Conservation (phyloP, 2,888 invertebrate species). For the Strigamia maritima region DNA sequence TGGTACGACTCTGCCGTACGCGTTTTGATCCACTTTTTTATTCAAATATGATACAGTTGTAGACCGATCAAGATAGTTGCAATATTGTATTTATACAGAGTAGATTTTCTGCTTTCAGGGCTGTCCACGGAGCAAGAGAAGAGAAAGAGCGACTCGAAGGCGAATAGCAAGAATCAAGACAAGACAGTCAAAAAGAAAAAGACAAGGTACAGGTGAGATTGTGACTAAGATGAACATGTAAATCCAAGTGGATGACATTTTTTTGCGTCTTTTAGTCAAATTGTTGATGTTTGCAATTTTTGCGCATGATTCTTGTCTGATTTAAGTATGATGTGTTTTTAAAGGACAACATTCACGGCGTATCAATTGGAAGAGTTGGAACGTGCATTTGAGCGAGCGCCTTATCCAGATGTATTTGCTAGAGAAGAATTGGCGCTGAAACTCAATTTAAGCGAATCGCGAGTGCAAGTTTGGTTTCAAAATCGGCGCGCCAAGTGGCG, state of each 20-base stretch:
- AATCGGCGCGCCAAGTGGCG: conserved; percentile 92
- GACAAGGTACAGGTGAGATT: conserved; percentile 65
- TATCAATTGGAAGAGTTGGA: conserved; percentile 91
- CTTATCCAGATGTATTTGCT: conserved; percentile 94
- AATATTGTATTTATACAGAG: not conserved
- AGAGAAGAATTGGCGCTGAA: conserved; percentile 89
- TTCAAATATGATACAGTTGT: too few species aligned
- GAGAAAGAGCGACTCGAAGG: not conserved
- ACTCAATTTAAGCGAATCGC: conserved; percentile 76
- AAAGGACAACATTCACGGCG: conserved; percentile 91
- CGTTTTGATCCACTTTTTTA: too few species aligned
- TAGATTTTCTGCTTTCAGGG: not conserved
- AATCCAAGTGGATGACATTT: not conserved
- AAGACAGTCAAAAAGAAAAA: conserved; percentile 88
- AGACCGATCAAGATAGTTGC: too few species aligned
- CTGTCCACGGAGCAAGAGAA: conserved; percentile 18
- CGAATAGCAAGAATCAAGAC: conserved; percentile 55
- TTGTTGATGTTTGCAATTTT: not conserved
- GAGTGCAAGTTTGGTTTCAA: conserved; percentile 76
- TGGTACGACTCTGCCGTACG: too few species aligned
- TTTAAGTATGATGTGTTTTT: conserved; percentile 47
- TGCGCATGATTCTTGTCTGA: not conserved
- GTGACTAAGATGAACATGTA: not conserved
- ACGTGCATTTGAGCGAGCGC: conserved; percentile 88
- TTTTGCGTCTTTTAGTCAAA: not conserved